Conservation (phyloP, 2,797 vertebrate species). For the Morelia viridis region DNA sequence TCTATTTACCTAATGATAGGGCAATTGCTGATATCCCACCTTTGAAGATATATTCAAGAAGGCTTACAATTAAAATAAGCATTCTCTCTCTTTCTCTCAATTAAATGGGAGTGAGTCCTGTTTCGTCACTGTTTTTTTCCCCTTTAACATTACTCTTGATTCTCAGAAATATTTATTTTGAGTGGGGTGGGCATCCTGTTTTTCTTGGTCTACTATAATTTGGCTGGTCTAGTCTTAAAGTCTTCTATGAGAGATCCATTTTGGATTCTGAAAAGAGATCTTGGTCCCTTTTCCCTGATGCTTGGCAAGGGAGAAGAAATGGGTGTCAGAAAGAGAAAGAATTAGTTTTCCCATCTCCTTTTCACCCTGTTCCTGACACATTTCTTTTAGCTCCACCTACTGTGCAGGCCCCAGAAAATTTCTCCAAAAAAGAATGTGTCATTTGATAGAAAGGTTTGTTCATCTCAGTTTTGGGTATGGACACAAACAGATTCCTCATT, state of each 20-base stretch:
- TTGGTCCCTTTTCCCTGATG: background rate
- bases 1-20: background rate
- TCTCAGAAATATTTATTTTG: background rate
- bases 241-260: background rate
- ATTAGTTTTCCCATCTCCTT: background rate
- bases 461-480: background rate
- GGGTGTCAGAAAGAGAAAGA: background rate
- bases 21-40: background rate
- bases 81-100: background rate
- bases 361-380: background rate
- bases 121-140: background rate
- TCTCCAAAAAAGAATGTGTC: background rate
- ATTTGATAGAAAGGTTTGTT: background rate
- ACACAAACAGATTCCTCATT: background rate
- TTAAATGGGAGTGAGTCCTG: too few relatives aligned
- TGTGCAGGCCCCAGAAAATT: background rate
- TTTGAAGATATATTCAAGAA: background rate
- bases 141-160: background rate
- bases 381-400: background rate
- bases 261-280: background rate
- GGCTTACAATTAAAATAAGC: background rate
- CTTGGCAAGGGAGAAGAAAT: background rate
- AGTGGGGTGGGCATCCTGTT: background rate
- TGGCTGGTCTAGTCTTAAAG: background rate
- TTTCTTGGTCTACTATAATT: background rate